Conservation (phyloP, 2,888 invertebrate species). For the Idaea dimidiata region DNA sequence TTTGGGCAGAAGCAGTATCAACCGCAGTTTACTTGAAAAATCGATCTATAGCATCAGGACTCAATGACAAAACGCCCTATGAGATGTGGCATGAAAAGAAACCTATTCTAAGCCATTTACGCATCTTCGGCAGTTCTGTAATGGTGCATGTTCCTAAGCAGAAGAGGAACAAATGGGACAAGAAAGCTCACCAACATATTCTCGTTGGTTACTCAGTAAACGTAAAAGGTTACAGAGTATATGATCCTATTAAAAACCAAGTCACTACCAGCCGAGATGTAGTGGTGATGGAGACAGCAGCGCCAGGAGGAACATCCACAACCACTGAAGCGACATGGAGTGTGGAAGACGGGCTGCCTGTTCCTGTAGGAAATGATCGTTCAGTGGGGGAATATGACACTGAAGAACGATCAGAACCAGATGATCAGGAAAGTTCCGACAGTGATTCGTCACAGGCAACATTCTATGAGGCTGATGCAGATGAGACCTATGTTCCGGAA, state of each 20-base stretch:
- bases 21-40: slow-evolving; percentile 17
- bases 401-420: too few species aligned
- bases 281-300: slow-evolving; percentile 7
- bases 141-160: slow-evolving; percentile 25
- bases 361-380: too few species aligned
- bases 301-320: too few species aligned
- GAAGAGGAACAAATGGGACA: slow-evolving; percentile 23
- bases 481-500: too few species aligned
- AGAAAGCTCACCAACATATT: slow-evolving; percentile 9
- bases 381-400: too few species aligned
- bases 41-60: slow-evolving; percentile 4
- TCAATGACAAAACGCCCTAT: slow-evolving; percentile 20
- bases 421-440: too few species aligned
- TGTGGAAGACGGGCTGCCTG: too few species aligned
- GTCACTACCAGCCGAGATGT: slow-evolving; percentile 11
- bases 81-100: slow-evolving; percentile 23
- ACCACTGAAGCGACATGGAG: too few species aligned
- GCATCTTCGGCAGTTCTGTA: slow-evolving; percentile 21
- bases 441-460: too few species aligned
- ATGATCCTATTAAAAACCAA: not conserved
- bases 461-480: too few species aligned
- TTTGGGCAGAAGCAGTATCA: slow-evolving; percentile 20
- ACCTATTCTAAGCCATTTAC: slow-evolving; percentile 20
- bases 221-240: slow-evolving; percentile 10
- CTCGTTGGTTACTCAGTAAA: slow-evolving; percentile 14